phyloP scores from a whole-genome alignment of 2,888 invertebrate species.

The Calliscelio sp. region DNA sequence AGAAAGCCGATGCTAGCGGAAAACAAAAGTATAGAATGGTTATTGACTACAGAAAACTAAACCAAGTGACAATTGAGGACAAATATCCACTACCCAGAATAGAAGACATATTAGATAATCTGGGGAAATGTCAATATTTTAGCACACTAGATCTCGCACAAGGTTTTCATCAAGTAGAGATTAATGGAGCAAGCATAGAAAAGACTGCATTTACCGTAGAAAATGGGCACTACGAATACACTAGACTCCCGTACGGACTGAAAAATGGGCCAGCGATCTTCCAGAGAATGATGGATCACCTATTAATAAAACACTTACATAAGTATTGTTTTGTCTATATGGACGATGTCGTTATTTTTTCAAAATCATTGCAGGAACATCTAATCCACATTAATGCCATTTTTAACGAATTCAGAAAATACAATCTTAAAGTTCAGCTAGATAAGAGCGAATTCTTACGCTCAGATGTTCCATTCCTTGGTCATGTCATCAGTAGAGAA shows the following conservation, averaged over 20 bases:
- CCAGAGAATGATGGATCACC: slow-evolving; percentile 37
- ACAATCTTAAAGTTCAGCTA: neutral
- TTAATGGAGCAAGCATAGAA: slow-evolving; percentile 11
- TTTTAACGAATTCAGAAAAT: neutral
- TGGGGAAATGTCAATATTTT: slow-evolving; percentile 21
- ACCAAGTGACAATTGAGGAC: slow-evolving; percentile 15
- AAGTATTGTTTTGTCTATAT: slow-evolving; percentile 13
- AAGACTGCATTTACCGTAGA: slow-evolving; percentile 21
- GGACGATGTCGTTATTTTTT: neutral
- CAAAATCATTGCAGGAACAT: slow-evolving; percentile 5
- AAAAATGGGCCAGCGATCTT: slow-evolving; percentile 16
- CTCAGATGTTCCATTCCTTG: too few species aligned
- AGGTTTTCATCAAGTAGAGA: slow-evolving; percentile 18
- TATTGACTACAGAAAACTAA: slow-evolving; percentile 36
- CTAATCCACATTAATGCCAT: neutral
- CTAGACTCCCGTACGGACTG: slow-evolving; percentile 24
- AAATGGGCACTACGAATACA: slow-evolving; percentile 28
- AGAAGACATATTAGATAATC: slow-evolving; percentile 15
- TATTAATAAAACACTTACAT: slow-evolving; percentile 1
- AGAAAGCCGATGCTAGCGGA: slow-evolving; percentile 25
- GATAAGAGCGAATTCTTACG: neutral
- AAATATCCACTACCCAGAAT: slow-evolving; percentile 23
- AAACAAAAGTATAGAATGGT: slow-evolving; percentile 37
- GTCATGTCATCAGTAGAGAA: neutral
- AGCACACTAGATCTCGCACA: slow-evolving; percentile 13